These are phyloP conservation scores for Alectura lathami DNA, from an alignment of 2,113 vertebrate species.

Conservation along the genomic window DNA sequence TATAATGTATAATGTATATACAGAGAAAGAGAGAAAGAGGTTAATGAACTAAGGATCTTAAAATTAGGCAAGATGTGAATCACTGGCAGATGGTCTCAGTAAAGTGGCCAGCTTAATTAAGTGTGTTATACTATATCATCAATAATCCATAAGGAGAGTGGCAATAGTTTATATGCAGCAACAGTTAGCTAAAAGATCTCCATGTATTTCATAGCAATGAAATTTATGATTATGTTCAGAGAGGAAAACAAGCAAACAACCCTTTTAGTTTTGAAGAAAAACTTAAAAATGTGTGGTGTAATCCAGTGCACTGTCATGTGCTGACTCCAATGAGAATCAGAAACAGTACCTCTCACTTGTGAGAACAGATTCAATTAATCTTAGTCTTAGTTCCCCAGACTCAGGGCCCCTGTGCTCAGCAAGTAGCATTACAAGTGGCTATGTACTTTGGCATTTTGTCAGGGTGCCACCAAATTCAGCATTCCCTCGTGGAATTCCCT, in stretches of 20 bases:
- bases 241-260: conserved; percentile 14
- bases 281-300: not conserved
- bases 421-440: not conserved
- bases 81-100: conserved; percentile 12
- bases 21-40: not conserved
- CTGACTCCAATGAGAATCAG: not conserved
- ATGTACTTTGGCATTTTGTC: not conserved
- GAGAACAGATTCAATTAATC: conserved; percentile 4
- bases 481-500: conserved; percentile 41
- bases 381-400: not conserved
- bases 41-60: conserved; percentile 14
- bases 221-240: conserved; percentile 5
- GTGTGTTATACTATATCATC: conserved; percentile 2
- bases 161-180: not conserved
- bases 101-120: conserved; percentile 32
- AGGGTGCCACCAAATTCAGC: conserved; percentile 56
- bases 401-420: not conserved
- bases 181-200: not conserved
- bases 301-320: not conserved
- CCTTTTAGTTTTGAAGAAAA: not conserved
- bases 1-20: not conserved
- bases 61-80: not conserved
- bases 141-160: conserved; percentile 18
- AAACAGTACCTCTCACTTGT: not conserved
- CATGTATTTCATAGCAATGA: not conserved